phyloP scores from a whole-genome alignment of 2,888 invertebrate genomes.

The Sarcophaga caerulescens region DNA sequence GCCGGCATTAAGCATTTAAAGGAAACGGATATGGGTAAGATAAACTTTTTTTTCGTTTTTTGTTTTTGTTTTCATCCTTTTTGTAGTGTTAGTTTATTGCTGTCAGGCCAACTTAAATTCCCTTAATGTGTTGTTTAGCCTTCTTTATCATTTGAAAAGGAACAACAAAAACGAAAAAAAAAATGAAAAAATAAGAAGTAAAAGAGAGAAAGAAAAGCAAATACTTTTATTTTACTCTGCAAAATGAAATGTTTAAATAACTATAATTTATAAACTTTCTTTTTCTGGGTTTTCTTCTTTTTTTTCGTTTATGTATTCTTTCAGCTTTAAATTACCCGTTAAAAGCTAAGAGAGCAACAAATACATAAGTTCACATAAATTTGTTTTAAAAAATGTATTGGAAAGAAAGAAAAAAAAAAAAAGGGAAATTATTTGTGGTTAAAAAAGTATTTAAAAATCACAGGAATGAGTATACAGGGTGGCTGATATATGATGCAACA shows the following conservation, averaged over 20 bases:
- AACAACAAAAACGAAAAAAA: not conserved
- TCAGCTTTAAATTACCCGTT: not conserved
- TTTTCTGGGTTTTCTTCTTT: no score
- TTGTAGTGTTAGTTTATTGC: slow-evolving; percentile 54
- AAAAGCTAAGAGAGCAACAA: no score
- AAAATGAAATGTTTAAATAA: slow-evolving; percentile 42
- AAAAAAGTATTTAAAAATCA: no score
- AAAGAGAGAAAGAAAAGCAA: not conserved
- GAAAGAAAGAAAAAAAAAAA: no score
- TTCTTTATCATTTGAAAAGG: slow-evolving; percentile 9
- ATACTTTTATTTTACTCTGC: slow-evolving; percentile 25
- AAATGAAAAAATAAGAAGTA: not conserved
- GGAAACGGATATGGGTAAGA: slow-evolving; percentile 44
- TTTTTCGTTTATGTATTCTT: not conserved
- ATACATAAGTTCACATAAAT: no score
- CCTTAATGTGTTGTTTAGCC: slow-evolving; percentile 49
- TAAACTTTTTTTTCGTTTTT: slow-evolving; percentile 44
- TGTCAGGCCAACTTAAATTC: slow-evolving; percentile 59
- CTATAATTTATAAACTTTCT: slow-evolving; percentile 30
- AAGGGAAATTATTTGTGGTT: no score
- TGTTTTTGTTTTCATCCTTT: not conserved
- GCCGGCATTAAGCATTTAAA: slow-evolving; percentile 30
- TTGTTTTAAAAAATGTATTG: no score
- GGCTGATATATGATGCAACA: no score
- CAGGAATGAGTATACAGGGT: no score